phyloP scores from a whole-genome alignment of 2,797 vertebrate species.

The Gambusia yucatana region DNA sequence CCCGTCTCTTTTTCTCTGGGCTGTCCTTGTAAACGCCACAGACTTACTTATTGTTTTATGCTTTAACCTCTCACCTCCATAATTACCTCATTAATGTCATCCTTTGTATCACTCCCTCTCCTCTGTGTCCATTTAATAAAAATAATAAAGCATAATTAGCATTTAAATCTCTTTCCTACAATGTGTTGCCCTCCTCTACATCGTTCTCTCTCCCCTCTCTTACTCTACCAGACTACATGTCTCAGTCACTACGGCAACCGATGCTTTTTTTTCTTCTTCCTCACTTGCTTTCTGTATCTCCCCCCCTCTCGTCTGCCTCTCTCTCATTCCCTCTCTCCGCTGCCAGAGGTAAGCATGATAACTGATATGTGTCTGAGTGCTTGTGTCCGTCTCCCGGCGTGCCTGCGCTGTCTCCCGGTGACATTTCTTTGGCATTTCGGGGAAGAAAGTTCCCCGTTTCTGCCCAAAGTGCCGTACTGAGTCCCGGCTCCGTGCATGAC shows the following conservation, averaged over 20 bases:
- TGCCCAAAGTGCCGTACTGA: constrained; percentile 62
- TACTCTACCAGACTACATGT: constrained; percentile 75
- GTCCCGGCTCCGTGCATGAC: constrained; percentile 54
- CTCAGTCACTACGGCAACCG: constrained; percentile 88
- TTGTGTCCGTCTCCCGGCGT: constrained; percentile 42
- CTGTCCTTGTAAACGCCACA: constrained; percentile 66
- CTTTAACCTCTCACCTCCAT: constrained; percentile 35
- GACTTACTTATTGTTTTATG: constrained; percentile 39
- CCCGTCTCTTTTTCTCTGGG: constrained; percentile 44
- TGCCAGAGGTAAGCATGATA: constrained; percentile 85
- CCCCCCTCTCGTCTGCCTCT: constrained; percentile 73
- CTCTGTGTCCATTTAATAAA: constrained; percentile 77
- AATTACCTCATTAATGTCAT: constrained; percentile 66
- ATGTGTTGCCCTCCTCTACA: constrained; percentile 63
- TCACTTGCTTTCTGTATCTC: constrained; percentile 75
- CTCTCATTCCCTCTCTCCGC: constrained; percentile 82
- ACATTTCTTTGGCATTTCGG: constrained; percentile 72
- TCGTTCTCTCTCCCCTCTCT: constrained; percentile 61
- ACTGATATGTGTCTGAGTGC: constrained; percentile 73
- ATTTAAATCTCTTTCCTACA: constrained; percentile 82
- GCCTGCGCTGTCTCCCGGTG: constrained; percentile 45
- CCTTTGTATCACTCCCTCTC: constrained; percentile 64
- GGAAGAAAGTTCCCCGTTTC: constrained; percentile 64
- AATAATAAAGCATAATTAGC: constrained; percentile 81
- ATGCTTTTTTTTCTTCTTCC: constrained; percentile 78